These are phyloP conservation scores for Picus viridis DNA, from an alignment of 2,797 vertebrate genomes.

Conservation along the genomic window DNA sequence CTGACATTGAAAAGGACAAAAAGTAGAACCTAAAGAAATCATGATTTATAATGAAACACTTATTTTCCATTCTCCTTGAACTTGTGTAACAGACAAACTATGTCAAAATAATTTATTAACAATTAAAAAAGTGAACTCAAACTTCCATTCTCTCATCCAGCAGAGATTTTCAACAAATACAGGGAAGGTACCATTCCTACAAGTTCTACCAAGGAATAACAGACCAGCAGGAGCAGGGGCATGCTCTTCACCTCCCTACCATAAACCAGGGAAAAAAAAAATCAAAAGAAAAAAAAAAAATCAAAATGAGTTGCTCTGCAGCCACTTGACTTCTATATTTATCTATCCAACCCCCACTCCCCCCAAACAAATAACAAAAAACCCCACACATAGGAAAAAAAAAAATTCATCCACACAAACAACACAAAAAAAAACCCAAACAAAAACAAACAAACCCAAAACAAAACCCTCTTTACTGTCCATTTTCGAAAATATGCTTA, in stretches of 20 bases:
- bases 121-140: neutral
- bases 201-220: neutral
- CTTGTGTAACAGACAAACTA: neutral
- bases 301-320: neutral
- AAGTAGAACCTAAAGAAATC: neutral
- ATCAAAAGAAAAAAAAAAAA: neutral
- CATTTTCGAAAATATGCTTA: neutral
- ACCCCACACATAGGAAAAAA: too few species aligned
- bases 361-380: too few species aligned
- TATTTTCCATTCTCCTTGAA: neutral
- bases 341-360: neutral
- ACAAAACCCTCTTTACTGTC: neutral
- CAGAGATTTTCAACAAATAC: neutral
- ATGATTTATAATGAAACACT: neutral
- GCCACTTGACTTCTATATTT: neutral
- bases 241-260: neutral
- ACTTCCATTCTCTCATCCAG: neutral
- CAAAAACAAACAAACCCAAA: neutral
- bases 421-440: too few species aligned
- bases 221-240: fast-evolving
- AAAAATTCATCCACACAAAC: too few species aligned
- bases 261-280: neutral
- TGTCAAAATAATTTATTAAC: neutral
- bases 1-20: neutral
- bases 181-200: neutral